A percentile compares a stretch with the other conserved stretches of the same genome.
phyloP scores from a whole-genome alignment of 1,140 invertebrate genomes.

The Formica selysi region DNA sequence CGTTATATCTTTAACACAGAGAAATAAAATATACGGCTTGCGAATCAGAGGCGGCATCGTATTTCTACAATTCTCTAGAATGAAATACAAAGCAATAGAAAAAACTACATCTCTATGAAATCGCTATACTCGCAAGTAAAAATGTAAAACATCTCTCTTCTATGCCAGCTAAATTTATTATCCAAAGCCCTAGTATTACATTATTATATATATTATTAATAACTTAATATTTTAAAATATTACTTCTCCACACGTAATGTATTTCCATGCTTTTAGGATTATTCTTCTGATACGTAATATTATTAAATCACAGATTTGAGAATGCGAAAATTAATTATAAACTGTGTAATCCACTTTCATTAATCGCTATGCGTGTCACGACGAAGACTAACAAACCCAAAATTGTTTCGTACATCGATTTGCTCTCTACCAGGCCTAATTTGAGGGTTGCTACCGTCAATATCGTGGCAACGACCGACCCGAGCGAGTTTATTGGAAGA shows the following conservation, averaged over 20 bases:
- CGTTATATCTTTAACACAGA: neutral
- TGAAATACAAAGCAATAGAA: conserved; percentile 10
- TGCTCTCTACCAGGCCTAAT: neutral
- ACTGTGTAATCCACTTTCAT: neutral
- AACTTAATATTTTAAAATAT: conserved; percentile 1
- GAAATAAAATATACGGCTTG: conserved; percentile 41
- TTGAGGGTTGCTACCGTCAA: conserved; percentile 31
- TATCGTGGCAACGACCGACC: conserved; percentile 4
- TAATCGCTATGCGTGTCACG: neutral
- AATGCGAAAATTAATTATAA: neutral
- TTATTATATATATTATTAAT: conserved; percentile 4
- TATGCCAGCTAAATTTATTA: neutral
- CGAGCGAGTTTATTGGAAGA: conserved; percentile 11
- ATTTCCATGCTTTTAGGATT: neutral
- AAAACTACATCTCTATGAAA: conserved; percentile 8
- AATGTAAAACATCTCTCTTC: conserved; percentile 31
- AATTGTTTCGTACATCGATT: conserved; percentile 19
- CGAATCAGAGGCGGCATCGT: neutral
- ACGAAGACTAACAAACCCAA: neutral
- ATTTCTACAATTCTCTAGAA: conserved; percentile 20
- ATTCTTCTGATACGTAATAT: neutral
- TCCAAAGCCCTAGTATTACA: neutral
- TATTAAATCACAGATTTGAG: neutral
- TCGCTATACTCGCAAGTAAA: neutral
- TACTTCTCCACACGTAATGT: neutral